These are phyloP conservation scores for Tachyglossus aculeatus DNA, from an alignment of 2,797 vertebrate species.

Conservation along the genomic window DNA sequence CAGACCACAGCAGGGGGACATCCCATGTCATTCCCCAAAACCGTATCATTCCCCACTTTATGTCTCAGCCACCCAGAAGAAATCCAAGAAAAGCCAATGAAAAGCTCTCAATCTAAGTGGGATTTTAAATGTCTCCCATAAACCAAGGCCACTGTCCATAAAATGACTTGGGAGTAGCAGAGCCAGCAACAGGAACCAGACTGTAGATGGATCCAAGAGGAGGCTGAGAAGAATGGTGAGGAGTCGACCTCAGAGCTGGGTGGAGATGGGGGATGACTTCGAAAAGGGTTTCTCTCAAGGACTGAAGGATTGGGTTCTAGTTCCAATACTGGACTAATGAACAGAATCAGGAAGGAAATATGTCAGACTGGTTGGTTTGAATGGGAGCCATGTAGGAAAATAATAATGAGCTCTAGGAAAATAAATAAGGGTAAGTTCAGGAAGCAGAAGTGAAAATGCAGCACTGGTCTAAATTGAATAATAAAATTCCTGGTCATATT, in stretches of 20 bases:
- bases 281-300: not conserved
- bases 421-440: constrained; percentile 73
- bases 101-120: not conserved
- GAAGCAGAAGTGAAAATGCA: constrained; percentile 69
- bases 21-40: not conserved
- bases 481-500: constrained; percentile 77
- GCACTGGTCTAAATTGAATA: constrained; percentile 72
- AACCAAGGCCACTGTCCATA: not conserved
- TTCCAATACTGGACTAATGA: constrained; percentile 63
- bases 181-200: not conserved
- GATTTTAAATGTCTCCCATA: not conserved
- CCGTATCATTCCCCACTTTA: not conserved
- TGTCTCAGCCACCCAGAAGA: not conserved
- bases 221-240: not conserved
- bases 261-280: not conserved
- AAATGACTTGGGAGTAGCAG: not conserved
- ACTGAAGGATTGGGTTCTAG: not conserved
- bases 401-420: constrained; percentile 62
- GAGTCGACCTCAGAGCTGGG: not conserved
- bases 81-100: not conserved
- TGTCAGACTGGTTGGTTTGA: constrained; percentile 56
- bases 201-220: not conserved
- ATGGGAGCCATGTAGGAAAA: constrained; percentile 55
- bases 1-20: not conserved
- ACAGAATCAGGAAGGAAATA: constrained; percentile 65